phyloP scores from a whole-genome alignment of 2,797 vertebrate species.

The Geotrypetes seraphini region DNA sequence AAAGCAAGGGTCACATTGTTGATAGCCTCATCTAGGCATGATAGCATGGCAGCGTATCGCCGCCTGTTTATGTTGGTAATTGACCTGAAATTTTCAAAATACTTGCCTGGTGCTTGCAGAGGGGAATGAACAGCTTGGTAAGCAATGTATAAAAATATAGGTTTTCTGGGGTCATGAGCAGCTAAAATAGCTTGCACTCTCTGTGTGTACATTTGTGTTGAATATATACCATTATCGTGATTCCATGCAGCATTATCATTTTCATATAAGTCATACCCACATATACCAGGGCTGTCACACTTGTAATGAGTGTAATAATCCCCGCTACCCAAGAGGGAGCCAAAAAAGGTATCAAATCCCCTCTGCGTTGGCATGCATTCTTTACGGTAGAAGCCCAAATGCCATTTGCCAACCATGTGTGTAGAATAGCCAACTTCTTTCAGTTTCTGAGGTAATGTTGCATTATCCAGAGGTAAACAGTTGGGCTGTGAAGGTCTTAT shows the following conservation, averaged over 20 bases:
- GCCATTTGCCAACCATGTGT: conserved; percentile 98
- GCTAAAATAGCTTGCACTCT: conserved; percentile 78
- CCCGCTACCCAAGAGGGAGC: conserved; percentile 84
- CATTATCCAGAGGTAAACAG: conserved; percentile 85
- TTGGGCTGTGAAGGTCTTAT: conserved; percentile 89
- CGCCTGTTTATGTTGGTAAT: conserved; percentile 81
- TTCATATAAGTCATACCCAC: conserved; percentile 89
- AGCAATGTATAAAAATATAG: conserved; percentile 85
- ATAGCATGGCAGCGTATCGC: conserved; percentile 90
- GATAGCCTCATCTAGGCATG: conserved; percentile 87
- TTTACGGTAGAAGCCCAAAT: conserved; percentile 88
- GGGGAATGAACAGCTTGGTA: conserved; percentile 94
- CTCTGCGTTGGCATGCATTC: conserved; percentile 88
- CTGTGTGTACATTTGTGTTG: conserved; percentile 87
- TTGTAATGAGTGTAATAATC: conserved; percentile 96
- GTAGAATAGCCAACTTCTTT: conserved; percentile 85
- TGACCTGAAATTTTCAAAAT: conserved; percentile 80
- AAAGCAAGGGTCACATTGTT: conserved; percentile 80
- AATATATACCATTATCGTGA: conserved; percentile 81
- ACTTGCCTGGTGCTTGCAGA: conserved; percentile 79
- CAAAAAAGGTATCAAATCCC: conserved; percentile 92
- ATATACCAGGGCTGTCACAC: conserved; percentile 84
- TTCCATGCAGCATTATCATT: conserved; percentile 89
- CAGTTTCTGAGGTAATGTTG: conserved; percentile 89
- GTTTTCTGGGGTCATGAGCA: conserved; percentile 67